phyloP scores from a whole-genome alignment of 2,888 invertebrate species.

The Boloria selene region DNA sequence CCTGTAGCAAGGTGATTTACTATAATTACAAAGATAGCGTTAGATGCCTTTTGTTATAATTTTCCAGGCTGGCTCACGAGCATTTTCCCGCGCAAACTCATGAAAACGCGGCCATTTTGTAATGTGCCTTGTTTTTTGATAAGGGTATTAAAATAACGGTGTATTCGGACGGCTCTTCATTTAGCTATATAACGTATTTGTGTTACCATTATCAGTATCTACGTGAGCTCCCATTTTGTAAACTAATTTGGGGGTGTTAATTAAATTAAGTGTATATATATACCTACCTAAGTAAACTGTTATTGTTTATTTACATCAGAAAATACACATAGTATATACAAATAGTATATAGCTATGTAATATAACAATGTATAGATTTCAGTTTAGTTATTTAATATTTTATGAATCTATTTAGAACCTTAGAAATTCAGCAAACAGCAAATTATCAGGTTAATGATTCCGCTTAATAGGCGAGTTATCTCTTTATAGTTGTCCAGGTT shows the following conservation, averaged over 20 bases:
- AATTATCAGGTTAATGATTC: too few species aligned
- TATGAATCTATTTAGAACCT: too few species aligned
- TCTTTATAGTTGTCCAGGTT: too few species aligned
- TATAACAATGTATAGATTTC: background rate
- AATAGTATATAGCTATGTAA: background rate
- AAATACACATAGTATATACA: too few species aligned
- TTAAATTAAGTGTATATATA: slow-evolving; percentile 57
- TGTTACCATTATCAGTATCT: slow-evolving; percentile 66
- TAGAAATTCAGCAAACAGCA: too few species aligned
- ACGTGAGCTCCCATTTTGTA: slow-evolving; percentile 76
- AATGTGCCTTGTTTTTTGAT: slow-evolving; percentile 82
- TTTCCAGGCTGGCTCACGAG: slow-evolving; percentile 79
- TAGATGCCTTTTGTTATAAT: slow-evolving; percentile 83
- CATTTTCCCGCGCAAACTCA: slow-evolving; percentile 79
- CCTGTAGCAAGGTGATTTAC: slow-evolving; percentile 82
- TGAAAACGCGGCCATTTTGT: slow-evolving; percentile 81
- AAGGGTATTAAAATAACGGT: slow-evolving; percentile 80
- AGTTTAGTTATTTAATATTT: too few species aligned
- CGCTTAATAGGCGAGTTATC: too few species aligned
- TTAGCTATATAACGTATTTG: slow-evolving; percentile 60
- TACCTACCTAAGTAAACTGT: background rate
- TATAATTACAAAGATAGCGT: slow-evolving; percentile 83
- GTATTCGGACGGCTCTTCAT: slow-evolving; percentile 72
- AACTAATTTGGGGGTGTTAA: slow-evolving; percentile 73
- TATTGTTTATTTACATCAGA: background rate